These are phyloP conservation scores for Formica aserva DNA, from an alignment of 2,888 invertebrate genomes.

Conservation along the genomic window DNA sequence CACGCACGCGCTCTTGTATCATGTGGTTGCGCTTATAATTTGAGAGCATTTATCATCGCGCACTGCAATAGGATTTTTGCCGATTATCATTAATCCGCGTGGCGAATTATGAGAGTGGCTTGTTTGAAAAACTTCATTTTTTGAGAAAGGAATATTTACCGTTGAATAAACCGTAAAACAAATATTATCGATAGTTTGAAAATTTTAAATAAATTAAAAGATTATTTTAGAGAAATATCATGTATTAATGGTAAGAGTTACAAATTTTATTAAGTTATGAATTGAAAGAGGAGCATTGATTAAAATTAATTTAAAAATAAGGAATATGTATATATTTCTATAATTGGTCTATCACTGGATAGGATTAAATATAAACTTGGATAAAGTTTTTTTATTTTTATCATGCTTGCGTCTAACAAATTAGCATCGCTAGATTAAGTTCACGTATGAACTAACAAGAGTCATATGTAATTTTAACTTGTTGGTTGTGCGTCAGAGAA, in stretches of 20 bases:
- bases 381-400: constrained; percentile 21
- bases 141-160: not conserved
- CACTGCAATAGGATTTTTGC: not conserved
- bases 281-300: not conserved
- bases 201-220: not conserved
- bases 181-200: not conserved
- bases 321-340: not conserved
- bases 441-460: not conserved
- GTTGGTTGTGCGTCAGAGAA: not conserved
- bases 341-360: not conserved
- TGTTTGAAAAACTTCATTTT: not conserved
- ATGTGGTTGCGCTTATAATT: not conserved
- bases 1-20: not conserved
- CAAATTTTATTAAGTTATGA: not conserved
- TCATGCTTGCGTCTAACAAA: not conserved
- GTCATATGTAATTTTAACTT: not conserved
- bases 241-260: not conserved
- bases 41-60: constrained; percentile 9
- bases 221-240: not conserved
- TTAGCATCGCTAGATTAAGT: not conserved
- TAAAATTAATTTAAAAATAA: constrained; percentile 12
- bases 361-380: not conserved
- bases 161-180: not conserved
- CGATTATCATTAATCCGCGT: constrained; percentile 10
- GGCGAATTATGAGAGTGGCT: not conserved